Base-by-base conservation (phyloP, 1,140 invertebrate species). In the Maconellicoccus hirsutus region DNA sequence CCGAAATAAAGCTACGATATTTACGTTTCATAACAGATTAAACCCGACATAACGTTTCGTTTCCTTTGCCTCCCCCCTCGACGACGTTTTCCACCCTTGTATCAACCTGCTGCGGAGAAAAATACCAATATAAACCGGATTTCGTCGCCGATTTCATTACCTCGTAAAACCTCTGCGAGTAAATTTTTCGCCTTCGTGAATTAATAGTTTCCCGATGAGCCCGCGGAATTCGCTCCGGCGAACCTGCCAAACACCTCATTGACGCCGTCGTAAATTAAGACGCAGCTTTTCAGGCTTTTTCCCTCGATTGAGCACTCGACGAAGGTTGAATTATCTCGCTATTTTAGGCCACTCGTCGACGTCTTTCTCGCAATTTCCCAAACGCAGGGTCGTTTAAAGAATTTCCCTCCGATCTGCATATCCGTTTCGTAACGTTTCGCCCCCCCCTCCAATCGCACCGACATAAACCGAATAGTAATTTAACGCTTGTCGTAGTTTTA, bases 61-160 rank as follows among this genome's bases (percentile, higher is more conserved):
- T 33, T 33, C n/a, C n/a, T n/a, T n/a, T n/a, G n/a, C n/a, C n/a
- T n/a, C n/a, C n/a, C n/a, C n/a, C n/a, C n/a, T n/a, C n/a, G n/a
- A n/a, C n/a, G n/a, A n/a, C n/a, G n/a, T n/a, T n/a, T n/a, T n/a
- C n/a, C n/a, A n/a, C n/a, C n/a, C n/a, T n/a, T n/a, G n/a, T n/a
- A n/a, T n/a, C n/a, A n/a, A n/a, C n/a, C n/a, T n/a, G n/a, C n/a
- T n/a, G n/a, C 16, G 42, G 12, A 6, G 42, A 52, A 66, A 66
- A 66, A 66, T n/a, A n/a, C 6, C 25, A 23, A 26, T 66, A 66
- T 66, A 66, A 66, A 66, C 61, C 61, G 61, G 61, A 66, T 26
- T 66, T 66, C 6, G 22, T 14, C 22, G n/a, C n/a, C n/a, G 25
- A 66, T 66, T 66, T 66, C 14, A 66, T 66, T 66, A 66, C 10